Conservation (phyloP, 2,113 vertebrate genomes). For the Nipponia nippon region DNA sequence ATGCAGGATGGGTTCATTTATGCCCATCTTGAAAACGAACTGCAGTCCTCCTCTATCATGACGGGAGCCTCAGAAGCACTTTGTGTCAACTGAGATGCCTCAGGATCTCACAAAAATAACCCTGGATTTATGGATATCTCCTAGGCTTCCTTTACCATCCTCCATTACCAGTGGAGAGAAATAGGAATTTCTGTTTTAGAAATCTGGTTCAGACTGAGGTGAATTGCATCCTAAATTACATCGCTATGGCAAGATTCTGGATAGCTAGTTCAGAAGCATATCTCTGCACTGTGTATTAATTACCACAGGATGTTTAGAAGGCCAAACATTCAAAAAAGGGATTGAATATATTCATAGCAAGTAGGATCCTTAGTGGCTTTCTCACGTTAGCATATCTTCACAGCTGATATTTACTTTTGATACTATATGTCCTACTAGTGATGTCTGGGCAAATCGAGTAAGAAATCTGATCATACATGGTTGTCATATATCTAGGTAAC, state of each 20-base stretch:
- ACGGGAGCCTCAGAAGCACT: neutral
- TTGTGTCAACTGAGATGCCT: neutral
- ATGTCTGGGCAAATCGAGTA: neutral
- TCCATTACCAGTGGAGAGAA: neutral
- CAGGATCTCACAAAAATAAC: neutral
- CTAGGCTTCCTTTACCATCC: neutral
- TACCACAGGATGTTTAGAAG: neutral
- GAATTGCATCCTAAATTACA: neutral
- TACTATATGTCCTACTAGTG: neutral
- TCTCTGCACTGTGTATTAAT: neutral
- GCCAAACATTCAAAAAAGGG: neutral
- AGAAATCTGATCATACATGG: neutral
- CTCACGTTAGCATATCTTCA: neutral
- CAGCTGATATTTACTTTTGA: neutral
- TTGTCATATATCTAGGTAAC: neutral
- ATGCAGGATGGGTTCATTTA: neutral
- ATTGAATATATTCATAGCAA: neutral
- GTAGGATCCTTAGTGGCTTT: neutral
- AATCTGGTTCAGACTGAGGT: neutral
- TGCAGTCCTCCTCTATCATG: neutral
- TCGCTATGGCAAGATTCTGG: neutral
- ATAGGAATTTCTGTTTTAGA: neutral
- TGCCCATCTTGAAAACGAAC: neutral
- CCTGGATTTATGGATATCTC: neutral
- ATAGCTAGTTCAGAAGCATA: neutral